A percentile compares a stretch with the other conserved stretches of the same genome.
Conservation (phyloP, 2,113 vertebrate genomes). For the Onychostruthus taczanowskii region DNA sequence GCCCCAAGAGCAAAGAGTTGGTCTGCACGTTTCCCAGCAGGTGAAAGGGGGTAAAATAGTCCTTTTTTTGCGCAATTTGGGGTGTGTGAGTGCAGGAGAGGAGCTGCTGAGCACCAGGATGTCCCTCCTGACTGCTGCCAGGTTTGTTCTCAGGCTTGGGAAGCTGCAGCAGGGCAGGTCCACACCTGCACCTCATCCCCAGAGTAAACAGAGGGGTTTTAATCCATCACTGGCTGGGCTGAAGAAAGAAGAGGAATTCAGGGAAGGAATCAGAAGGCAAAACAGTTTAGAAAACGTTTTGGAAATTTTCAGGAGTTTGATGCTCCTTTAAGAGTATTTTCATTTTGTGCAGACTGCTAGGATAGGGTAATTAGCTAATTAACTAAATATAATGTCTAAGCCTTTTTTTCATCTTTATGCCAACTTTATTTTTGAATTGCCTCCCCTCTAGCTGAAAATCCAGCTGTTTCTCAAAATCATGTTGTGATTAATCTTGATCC, state of each 20-base stretch:
- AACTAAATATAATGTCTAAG: slow-evolving; percentile 1
- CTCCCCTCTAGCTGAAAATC: slow-evolving; percentile 43
- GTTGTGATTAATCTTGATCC: slow-evolving; percentile 1
- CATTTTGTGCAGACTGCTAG: background rate
- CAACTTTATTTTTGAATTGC: slow-evolving; percentile 33
- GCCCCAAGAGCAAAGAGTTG: background rate
- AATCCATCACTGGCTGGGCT: background rate
- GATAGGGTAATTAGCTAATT: slow-evolving; percentile 41
- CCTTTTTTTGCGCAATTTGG: background rate
- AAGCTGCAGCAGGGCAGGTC: background rate
- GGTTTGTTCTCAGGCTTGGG: background rate
- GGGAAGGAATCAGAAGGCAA: background rate
- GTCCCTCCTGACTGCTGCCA: background rate
- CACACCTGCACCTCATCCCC: background rate
- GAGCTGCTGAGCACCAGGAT: background rate
- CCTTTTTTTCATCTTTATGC: slow-evolving; percentile 40
- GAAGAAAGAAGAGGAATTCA: background rate
- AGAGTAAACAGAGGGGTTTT: background rate
- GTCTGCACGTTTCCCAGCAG: background rate
- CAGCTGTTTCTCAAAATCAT: slow-evolving; percentile 43
- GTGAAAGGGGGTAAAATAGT: background rate
- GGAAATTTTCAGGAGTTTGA: background rate
- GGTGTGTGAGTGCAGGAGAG: background rate
- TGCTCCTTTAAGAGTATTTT: background rate
- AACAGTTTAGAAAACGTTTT: background rate